Base-by-base conservation (phyloP, 2,113 vertebrate genomes). In the Thymallus thymallus region DNA sequence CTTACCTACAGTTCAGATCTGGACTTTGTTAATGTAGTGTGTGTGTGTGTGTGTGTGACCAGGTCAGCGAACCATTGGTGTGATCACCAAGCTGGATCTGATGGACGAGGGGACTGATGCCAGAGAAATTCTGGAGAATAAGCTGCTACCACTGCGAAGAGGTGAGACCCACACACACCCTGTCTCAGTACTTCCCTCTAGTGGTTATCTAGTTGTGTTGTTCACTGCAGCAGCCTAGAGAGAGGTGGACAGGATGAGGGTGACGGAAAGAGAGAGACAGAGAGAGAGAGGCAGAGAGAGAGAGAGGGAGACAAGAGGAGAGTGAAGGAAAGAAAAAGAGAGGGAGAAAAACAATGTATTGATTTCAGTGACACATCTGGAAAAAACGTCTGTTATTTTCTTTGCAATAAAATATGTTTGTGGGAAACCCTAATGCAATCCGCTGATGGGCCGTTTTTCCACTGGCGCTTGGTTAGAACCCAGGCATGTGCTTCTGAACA, bases 91-190 rank as follows among this genome's bases (percentile, higher is more conserved):
- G 85, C 91, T 99, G 89, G 98, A 99, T 88, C 92, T 99, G 80
- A 99, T 99, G 98, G 98, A 99, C 7, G 98, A 99, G 84, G 98
- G 98, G 29, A 99, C 98, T 0, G 98, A 99, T 14, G 98, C 98
- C 58, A 94, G 96, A 13, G 98, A 99, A 2, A 95, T 99, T 60
- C 89, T 99, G 84, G 98, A 99, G 80, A 99, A 99, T 77, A 99
- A 99, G 87, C 88, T 98, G 73, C 95, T 99, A 56, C 98, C 98
- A 0, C 91, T 99, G 71, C 94, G 98, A 56, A 95, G 98, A 90
- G 98, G 98, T 98, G 74, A 85, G 87, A 61, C 66, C 68, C 51
- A 56, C 51, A 56, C 51, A 56, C 51, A 45, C 62, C 1, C 5
- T 13, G 5, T 24, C 24, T 20, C 84, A 71, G 65, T 87, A 86